Evolutionary conservation across 2,888 invertebrate genomes (phyloP), one percentile per base, ranked within the genome.

Genomic region (Epinotia bilunana): DNA sequence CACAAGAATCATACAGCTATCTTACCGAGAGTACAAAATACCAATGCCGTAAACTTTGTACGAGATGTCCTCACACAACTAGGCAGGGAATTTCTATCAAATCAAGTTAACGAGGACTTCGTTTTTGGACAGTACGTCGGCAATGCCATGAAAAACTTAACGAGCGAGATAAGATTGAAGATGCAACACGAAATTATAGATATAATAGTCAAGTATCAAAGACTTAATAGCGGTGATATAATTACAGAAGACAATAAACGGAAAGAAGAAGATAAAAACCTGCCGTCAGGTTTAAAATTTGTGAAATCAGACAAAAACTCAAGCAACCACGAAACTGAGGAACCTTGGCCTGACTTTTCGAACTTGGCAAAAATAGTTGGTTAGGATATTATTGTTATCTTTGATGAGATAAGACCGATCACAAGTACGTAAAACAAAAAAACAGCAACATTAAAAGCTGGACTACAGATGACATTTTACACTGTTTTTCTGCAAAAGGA

Each of bases 111-210:
- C n/a, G 93, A 93, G 79, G 90, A 93, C 53, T 93, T 92, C n/a
- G 87, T 92, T 0, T 93, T 93, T 46, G 93, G 93, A n/a, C 93
- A 93, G 77, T 93, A 90, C 58, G 79, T 93, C 0, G 92, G 92
- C 0, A 90, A 87, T 67, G 77, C 89, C 0, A 92, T 93, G 90
- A 91, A 79, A 73, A 92, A 91, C 77, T 73, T 94, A 1, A 90
- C 91, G 4, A 81, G 79, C 13, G 89, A 90, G 0, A 76, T 87
- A 0, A 87, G 87, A 69, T 23, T 91, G 0, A 86, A 80, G 73
- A 90, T 93, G 89, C 93, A 93, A 67, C 93, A 92, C 78, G 93
- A 93, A 4, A 81, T 93, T 13, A 77, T 94, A 57, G 92, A 93
- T n/a, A 60, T 92, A 6, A 83, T 93, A 58, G 80, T 93, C 0